These are phyloP conservation scores for Heliothis virescens DNA, from an alignment of 1,140 invertebrate species.

Conservation along the genomic window DNA sequence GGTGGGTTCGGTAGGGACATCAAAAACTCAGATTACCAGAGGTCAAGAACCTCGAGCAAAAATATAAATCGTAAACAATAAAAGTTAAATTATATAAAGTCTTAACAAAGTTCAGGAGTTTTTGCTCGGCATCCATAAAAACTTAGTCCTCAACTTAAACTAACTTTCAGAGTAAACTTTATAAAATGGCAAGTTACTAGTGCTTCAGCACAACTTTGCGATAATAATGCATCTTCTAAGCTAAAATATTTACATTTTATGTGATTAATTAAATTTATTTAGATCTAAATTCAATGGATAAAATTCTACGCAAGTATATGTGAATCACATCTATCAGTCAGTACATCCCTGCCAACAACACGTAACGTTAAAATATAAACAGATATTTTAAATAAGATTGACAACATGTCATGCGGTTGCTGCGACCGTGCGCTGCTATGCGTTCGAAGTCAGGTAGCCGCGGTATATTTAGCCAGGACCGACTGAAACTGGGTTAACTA, in stretches of 20 bases:
- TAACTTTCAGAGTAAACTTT: not conserved
- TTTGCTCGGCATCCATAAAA: not conserved
- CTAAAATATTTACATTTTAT: too few relatives aligned
- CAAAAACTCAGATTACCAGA: too few relatives aligned
- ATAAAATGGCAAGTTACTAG: not conserved
- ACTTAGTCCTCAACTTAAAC: not conserved
- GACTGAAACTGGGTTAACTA: conserved; percentile 82
- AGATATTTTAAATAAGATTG: conserved; percentile 48
- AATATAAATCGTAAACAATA: too few relatives aligned
- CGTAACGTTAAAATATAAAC: conserved; percentile 33
- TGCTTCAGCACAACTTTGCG: not conserved
- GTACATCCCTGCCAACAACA: conserved; percentile 6
- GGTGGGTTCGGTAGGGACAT: too few relatives aligned
- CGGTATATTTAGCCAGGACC: conserved; percentile 79
- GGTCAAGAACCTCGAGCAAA: too few relatives aligned
- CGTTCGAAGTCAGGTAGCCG: conserved; percentile 69
- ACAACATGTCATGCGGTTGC: conserved; percentile 49
- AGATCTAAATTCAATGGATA: not conserved
- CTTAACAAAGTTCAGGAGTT: not conserved
- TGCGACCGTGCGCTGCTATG: conserved; percentile 56
- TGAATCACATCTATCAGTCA: conserved; percentile 10
- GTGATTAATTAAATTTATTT: not conserved
- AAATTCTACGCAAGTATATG: not conserved
- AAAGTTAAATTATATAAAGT: too few relatives aligned
- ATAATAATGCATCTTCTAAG: not conserved